A percentile compares a stretch with the other conserved stretches of the same genome.
phyloP scores from a whole-genome alignment of 2,888 invertebrate genomes.

The Zhengitettix transpicula region DNA sequence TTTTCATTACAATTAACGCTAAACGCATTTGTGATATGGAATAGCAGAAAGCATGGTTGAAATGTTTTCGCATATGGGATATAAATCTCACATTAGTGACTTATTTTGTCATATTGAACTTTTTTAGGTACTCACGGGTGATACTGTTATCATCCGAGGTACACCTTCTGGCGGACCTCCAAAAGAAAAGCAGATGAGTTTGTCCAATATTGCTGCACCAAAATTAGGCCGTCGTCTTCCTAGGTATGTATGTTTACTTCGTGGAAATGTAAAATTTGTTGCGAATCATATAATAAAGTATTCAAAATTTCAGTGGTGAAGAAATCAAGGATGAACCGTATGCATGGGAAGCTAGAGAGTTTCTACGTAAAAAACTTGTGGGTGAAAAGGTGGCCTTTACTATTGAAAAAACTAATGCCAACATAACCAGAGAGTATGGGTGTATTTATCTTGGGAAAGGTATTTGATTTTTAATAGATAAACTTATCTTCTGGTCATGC shows the following conservation, averaged over 20 bases:
- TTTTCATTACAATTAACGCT: background rate
- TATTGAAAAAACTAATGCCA: constrained; percentile 57
- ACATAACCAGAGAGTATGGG: constrained; percentile 77
- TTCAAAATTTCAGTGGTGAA: constrained; percentile 31
- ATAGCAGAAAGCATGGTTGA: constrained; percentile 4
- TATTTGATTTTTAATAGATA: constrained; percentile 18
- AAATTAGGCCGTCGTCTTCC: constrained; percentile 49
- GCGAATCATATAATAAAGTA: background rate
- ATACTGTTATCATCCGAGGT: constrained; percentile 82
- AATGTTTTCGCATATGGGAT: constrained; percentile 6
- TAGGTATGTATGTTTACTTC: background rate
- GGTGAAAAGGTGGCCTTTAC: constrained; percentile 80
- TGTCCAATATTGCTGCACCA: constrained; percentile 84
- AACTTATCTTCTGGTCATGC: no score
- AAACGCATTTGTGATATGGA: no score
- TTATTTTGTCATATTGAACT: constrained; percentile 9
- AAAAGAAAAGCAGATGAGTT: constrained; percentile 77
- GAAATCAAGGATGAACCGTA: constrained; percentile 79
- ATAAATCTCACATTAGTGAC: background rate
- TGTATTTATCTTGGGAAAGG: constrained; percentile 73
- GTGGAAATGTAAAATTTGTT: background rate
- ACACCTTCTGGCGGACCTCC: constrained; percentile 72
- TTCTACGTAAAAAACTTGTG: constrained; percentile 76
- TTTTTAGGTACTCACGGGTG: constrained; percentile 83
- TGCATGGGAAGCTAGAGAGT: constrained; percentile 97